Percentiles rank a stretch among this genome's conserved stretches.
phyloP scores from a whole-genome alignment of 1,140 invertebrate genomes.

The Pararge aegeria region DNA sequence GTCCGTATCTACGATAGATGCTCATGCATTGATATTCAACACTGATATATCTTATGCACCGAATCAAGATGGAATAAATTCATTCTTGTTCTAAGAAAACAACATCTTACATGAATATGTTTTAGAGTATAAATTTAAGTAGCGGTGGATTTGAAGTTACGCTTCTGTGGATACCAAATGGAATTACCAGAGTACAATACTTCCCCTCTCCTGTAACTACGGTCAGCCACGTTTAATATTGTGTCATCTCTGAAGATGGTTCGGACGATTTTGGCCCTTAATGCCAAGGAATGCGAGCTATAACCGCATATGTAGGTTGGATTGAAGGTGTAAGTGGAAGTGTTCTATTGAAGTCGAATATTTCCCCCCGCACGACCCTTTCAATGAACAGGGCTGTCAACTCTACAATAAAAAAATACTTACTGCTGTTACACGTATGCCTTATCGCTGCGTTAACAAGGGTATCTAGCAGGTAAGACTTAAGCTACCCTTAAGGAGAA shows the following conservation, averaged over 20 bases:
- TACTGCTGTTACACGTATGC: too few species aligned
- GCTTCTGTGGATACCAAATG: background rate
- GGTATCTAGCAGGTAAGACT: too few species aligned
- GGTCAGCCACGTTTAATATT: constrained; percentile 39
- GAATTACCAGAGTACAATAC: constrained; percentile 36
- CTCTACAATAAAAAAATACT: background rate
- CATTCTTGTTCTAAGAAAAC: background rate
- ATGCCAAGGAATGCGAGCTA: constrained; percentile 8
- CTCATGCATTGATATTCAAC: constrained; percentile 53
- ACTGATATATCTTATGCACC: constrained; percentile 46
- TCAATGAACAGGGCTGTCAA: constrained; percentile 44
- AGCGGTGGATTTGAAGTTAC: background rate
- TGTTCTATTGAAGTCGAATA: constrained; percentile 41
- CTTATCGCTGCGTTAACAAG: too few species aligned
- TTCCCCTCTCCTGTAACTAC: constrained; percentile 38
- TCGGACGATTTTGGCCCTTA: constrained; percentile 25
- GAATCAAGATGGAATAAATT: constrained; percentile 11
- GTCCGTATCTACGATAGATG: constrained; percentile 45
- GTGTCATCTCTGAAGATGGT: constrained; percentile 32
- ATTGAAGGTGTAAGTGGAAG: constrained; percentile 38
- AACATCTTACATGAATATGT: background rate
- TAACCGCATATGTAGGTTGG: constrained; percentile 15
- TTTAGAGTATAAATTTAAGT: background rate
- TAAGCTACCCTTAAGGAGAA: too few species aligned
- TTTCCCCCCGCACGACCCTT: constrained; percentile 44